Base-by-base conservation (phyloP, 2,113 vertebrate species). In the Furnarius figulus region DNA sequence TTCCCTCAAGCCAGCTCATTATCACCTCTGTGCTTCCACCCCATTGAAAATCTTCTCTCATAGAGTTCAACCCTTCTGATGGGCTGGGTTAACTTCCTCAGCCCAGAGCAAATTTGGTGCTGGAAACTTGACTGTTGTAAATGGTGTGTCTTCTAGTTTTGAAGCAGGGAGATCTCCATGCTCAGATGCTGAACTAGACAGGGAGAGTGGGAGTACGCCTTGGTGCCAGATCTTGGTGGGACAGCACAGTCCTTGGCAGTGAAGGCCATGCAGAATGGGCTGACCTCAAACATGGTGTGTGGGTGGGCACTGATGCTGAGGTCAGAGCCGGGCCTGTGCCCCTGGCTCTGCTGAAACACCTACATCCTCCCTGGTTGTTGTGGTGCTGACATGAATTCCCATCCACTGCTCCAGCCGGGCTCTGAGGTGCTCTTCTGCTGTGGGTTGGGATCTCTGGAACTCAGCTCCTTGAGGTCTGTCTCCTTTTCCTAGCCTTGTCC, bases 351-450 rank as follows among this genome's bases (percentile, higher is more conserved):
- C 59, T 63, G 42, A 77, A 77, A 33, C 1, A 1, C 37, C 28
- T 46, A 0, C 33, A 79, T 81, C 33, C 50, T 70, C 28, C 12
- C 35, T 39, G 56, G 25, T 9, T 63, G 77, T 31, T 47, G 27
- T 59, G 4, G 0, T 63, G 35, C 44, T 0, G 0, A 8, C 2
- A 0, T 25, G 14, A 79, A 11, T 49, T 59, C 44, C 67, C 24
- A 17, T 25, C n/a, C 23, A 11, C 50, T 0, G 2, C 71, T 53
- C 42, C 68, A 28, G 27, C 27, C 27, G 9, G 24, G 30, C 47
- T 62, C 12, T 0, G 0, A 10, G 24, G 1, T 15, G 40, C n/a
- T 61, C 52, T 82, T 89, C 59, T 67, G 28, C 42, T 3, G 1
- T 0, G 2, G 55, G 28, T 15, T 0, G 1, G 66, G 46, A 44